These are phyloP conservation scores for Watsonalla binaria DNA, from an alignment of 2,888 invertebrate species.

Conservation along the genomic window DNA sequence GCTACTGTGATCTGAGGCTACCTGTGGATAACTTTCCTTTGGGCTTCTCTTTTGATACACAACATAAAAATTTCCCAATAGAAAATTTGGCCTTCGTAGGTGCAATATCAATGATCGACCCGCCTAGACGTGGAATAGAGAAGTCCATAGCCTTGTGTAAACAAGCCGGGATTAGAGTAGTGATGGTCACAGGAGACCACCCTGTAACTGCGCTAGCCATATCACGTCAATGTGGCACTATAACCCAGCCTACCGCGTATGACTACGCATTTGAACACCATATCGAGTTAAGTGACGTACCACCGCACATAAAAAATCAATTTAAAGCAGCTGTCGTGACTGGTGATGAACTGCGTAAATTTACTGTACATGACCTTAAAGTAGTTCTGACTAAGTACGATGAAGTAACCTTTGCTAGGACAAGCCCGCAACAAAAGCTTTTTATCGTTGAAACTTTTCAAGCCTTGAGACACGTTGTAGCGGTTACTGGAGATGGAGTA, in stretches of 20 bases:
- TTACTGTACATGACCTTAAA: conserved; percentile 77
- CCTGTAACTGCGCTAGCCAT: conserved; percentile 86
- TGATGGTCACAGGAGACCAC: conserved; percentile 87
- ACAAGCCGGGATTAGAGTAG: conserved; percentile 84
- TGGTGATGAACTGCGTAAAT: conserved; percentile 77
- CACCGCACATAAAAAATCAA: conserved; percentile 60
- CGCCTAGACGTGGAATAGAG: conserved; percentile 82
- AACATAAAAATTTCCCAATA: conserved; percentile 82
- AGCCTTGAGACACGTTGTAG: conserved; percentile 86
- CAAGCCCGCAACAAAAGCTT: conserved; percentile 83
- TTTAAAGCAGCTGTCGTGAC: conserved; percentile 63
- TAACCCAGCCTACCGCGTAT: conserved; percentile 81
- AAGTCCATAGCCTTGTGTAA: conserved; percentile 83
- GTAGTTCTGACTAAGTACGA: conserved; percentile 77
- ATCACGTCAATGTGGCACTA: conserved; percentile 82
- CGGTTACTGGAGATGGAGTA: conserved; percentile 93
- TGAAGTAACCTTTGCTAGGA: conserved; percentile 87
- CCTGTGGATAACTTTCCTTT: conserved; percentile 70
- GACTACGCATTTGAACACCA: conserved; percentile 83
- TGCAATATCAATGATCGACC: conserved; percentile 85
- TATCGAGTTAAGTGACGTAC: conserved; percentile 73
- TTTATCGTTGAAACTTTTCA: conserved; percentile 89
- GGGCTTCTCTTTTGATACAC: conserved; percentile 78
- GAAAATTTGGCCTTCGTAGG: conserved; percentile 80
- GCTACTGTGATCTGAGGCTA: conserved; percentile 86